Conservation (phyloP, 2,797 vertebrate genomes). For the Cuniculus paca region DNA sequence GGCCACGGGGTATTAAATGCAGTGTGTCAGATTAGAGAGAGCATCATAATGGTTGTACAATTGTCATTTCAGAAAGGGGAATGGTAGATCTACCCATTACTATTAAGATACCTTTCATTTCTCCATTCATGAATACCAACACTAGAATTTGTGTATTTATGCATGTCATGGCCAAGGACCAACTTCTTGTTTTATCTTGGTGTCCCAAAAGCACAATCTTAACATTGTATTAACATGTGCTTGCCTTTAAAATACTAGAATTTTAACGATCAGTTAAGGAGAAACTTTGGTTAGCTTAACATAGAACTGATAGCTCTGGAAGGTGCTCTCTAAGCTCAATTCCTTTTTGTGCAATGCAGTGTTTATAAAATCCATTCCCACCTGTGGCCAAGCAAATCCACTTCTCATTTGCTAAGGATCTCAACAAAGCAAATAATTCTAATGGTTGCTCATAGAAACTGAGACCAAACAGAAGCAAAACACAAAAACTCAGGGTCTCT, state of each 20-base stretch:
- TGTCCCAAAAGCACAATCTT: neutral
- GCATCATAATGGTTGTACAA: neutral
- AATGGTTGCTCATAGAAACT: neutral
- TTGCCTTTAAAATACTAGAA: neutral
- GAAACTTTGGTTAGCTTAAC: neutral
- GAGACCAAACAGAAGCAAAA: constrained; percentile 2
- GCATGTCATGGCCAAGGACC: neutral
- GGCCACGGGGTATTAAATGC: neutral
- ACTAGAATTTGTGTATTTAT: neutral
- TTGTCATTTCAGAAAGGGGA: constrained; percentile 12
- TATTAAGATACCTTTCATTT: neutral
- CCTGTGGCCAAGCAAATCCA: neutral
- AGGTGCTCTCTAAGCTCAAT: neutral
- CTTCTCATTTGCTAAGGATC: neutral
- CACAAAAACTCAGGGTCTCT: neutral
- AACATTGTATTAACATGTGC: neutral
- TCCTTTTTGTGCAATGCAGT: neutral
- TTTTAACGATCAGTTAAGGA: constrained; percentile 44
- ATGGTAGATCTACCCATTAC: neutral
- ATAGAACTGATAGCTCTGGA: neutral
- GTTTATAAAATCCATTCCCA: neutral
- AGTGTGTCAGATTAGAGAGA: neutral
- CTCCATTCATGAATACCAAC: neutral
- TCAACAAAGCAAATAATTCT: neutral
- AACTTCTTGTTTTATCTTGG: neutral